Conservation (phyloP, 2,113 vertebrate genomes). For the Arothron firmamentum region DNA sequence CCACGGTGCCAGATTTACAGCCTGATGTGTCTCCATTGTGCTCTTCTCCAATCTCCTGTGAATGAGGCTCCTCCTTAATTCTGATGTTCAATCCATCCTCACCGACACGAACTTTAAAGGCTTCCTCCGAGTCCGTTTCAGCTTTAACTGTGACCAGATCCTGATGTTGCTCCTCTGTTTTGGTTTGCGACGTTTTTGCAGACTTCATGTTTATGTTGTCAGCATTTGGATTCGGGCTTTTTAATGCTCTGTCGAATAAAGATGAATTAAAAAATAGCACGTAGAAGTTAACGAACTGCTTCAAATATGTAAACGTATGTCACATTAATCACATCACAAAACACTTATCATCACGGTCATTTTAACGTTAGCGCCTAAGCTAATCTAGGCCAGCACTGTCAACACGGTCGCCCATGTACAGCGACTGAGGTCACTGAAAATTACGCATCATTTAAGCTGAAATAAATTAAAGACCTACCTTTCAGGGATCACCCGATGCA, state of each 20-base stretch:
- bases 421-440: not conserved
- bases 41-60: slow-evolving; percentile 42
- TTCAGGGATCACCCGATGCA: not conserved
- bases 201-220: slow-evolving; percentile 42
- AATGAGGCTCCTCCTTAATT: slow-evolving; percentile 68
- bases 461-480: slow-evolving; percentile 8
- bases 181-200: slow-evolving; percentile 29
- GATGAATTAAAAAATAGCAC: not conserved
- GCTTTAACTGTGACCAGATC: slow-evolving; percentile 25
- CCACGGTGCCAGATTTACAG: slow-evolving; percentile 17
- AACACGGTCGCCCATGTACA: not conserved
- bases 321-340: not conserved
- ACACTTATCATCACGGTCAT: not conserved
- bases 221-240: slow-evolving; percentile 2
- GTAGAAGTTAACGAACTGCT: not conserved
- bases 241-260: slow-evolving; percentile 16
- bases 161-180: slow-evolving; percentile 2
- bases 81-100: slow-evolving; percentile 27
- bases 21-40: slow-evolving; percentile 8
- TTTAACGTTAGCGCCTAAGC: slow-evolving; percentile 19
- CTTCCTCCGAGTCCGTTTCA: slow-evolving; percentile 32
- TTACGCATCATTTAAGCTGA: not conserved
- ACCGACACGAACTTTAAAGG: slow-evolving; percentile 13
- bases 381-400: slow-evolving; percentile 6
- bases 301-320: not conserved